Evolutionary conservation across 2,888 invertebrate genomes (phyloP), one percentile per base, ranked within the genome.

Genomic region (Neuroscelio doddi): DNA sequence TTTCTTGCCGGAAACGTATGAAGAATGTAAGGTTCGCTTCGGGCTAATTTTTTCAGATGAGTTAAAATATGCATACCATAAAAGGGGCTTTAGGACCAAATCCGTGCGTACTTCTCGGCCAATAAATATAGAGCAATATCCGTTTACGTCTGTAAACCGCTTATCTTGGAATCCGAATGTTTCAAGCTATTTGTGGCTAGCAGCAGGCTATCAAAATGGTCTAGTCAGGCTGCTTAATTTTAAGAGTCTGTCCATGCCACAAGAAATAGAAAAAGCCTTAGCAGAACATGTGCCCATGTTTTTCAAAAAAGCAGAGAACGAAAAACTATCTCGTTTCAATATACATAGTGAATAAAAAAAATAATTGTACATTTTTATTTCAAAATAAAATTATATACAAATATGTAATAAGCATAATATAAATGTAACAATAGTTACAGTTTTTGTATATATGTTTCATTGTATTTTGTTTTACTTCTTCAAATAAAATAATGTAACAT

Each of bases 81-180:
- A 63, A 47, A 59, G 52, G 12, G 51, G 59, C 1, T 32, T 49
- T 3, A 68, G 56, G 12, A 50, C 56, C 1, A 36, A 49, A 1
- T 51, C 57, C 0, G 55, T 58, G 8, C 56, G 65, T 12, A 65
- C 64, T 1, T 53, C 52, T 17, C 59, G 59, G n/a, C 62, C 59
- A 7, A 64, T 65, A 16, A 65, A 64, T 15, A 44, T 73, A 10
- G 84, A 84, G 58, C 78, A 80, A 64, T 86, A 85, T 73, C 85
- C 85, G 10, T 76, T 86, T 30, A 73, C 76, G 16, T 84, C 85
- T 1, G 78, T 78, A 0, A 86, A 85, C 64, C 77, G 76, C 65
- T 76, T 85, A 12, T 69, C 82, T 1, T 87, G 86, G 86, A 87
- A 86, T 74, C 85, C 86, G n/a, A 87, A 87, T 68, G 56, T 78